Conservation (phyloP, 2,113 vertebrate species). For the Oxygymnocypris stewartii region DNA sequence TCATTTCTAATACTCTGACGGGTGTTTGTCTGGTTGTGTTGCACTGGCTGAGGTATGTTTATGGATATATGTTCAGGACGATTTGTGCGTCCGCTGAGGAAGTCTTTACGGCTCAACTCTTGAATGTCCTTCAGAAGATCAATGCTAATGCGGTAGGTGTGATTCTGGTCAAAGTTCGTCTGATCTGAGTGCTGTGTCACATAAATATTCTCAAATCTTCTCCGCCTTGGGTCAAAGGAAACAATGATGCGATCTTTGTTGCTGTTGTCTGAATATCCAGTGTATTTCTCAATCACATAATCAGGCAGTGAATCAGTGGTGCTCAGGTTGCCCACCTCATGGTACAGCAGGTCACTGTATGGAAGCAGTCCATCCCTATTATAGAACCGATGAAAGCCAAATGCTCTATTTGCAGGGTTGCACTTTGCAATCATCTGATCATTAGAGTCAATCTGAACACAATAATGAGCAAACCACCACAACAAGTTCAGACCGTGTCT, state of each 20-base stretch:
- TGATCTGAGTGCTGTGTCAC: conserved; percentile 46
- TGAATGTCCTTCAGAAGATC: not conserved
- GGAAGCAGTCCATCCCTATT: conserved; percentile 37
- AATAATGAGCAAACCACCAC: conserved; percentile 49
- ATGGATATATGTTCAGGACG: not conserved
- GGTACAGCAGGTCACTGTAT: not conserved
- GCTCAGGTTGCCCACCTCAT: conserved; percentile 45
- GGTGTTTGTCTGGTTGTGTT: too few species aligned
- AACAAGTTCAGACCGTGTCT: conserved; percentile 45
- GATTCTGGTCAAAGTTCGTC: not conserved
- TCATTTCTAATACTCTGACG: too few species aligned
- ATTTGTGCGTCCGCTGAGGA: not conserved
- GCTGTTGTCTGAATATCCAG: not conserved
- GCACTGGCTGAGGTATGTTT: not conserved
- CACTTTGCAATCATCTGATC: not conserved
- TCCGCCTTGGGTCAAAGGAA: not conserved
- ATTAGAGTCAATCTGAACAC: conserved; percentile 19
- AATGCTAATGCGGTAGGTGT: conserved; percentile 14
- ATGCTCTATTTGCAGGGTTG: not conserved
- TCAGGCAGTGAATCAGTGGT: rapidly evolving
- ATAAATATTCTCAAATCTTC: conserved; percentile 7
- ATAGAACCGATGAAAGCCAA: conserved; percentile 44
- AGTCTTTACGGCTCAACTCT: not conserved
- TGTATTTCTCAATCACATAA: conserved; percentile 7
- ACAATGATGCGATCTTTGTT: conserved; percentile 53